phyloP scores from a whole-genome alignment of 2,888 invertebrate species.

The Caenorhabditis parvicauda region DNA sequence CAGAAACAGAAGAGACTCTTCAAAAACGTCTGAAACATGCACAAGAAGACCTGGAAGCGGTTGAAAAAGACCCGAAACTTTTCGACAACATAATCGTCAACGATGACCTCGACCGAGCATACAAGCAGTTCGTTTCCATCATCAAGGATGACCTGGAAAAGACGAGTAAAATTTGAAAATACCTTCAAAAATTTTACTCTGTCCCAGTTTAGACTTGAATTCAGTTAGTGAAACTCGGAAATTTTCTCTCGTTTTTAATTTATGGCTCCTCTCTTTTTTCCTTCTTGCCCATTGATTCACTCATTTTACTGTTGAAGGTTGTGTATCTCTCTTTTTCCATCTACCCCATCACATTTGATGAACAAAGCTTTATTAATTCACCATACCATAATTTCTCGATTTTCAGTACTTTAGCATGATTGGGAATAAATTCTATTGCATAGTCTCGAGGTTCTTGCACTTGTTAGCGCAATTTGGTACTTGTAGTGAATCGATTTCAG shows the following conservation, averaged over 20 bases:
- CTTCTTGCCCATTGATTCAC: background rate
- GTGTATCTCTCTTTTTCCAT: background rate
- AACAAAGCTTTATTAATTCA: background rate
- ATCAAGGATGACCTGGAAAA: constrained; percentile 47
- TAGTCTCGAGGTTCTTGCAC: too few species aligned
- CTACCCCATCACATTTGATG: background rate
- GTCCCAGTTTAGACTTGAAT: background rate
- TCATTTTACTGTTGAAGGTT: too few species aligned
- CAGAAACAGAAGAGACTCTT: constrained; percentile 85
- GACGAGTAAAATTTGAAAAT: constrained; percentile 19
- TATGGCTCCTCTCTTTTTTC: background rate
- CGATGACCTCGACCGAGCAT: constrained; percentile 79
- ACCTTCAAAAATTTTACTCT: background rate
- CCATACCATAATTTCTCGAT: constrained; percentile 3
- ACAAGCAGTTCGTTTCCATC: constrained; percentile 67
- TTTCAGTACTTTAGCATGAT: background rate
- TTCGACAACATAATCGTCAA: constrained; percentile 82
- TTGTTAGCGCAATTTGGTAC: too few species aligned
- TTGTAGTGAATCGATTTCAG: too few species aligned
- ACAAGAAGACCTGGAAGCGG: constrained; percentile 76
- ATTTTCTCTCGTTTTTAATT: background rate
- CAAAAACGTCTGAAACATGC: constrained; percentile 78
- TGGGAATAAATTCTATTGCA: too few species aligned
- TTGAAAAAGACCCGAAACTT: constrained; percentile 71
- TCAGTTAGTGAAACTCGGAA: background rate